Percentiles rank a stretch among this genome's conserved stretches.
Evolutionary conservation across 2,888 invertebrate species (phyloP).

Genomic region (Diabrotica balteata): DNA sequence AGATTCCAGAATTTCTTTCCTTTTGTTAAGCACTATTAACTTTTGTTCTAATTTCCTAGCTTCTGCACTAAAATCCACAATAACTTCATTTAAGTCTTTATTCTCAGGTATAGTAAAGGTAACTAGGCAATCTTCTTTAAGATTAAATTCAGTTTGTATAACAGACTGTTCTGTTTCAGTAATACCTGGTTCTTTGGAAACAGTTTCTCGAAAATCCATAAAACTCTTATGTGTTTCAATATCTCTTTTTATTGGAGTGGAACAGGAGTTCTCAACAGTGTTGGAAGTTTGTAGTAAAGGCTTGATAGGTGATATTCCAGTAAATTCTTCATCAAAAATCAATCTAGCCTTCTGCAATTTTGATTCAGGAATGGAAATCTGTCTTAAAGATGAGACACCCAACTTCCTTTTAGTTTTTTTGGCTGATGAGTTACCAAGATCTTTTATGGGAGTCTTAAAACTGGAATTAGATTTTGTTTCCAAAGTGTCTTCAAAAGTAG

Average conservation of each 20-base stretch:
- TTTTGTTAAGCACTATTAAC: conserved; percentile 41
- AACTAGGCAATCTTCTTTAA: conserved; percentile 15
- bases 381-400: conserved; percentile 49
- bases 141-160: neutral
- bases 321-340: conserved; percentile 43
- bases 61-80: conserved; percentile 41
- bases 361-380: conserved; percentile 48
- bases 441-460: conserved; percentile 19
- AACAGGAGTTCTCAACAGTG: neutral
- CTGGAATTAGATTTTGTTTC: neutral
- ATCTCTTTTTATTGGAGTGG: neutral
- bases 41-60: conserved; percentile 47
- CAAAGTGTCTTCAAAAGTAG: conserved; percentile 25
- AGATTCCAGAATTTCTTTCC: conserved; percentile 32
- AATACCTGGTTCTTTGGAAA: neutral
- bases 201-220: too few species aligned
- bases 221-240: too few species aligned
- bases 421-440: neutral
- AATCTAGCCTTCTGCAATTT: conserved; percentile 48
- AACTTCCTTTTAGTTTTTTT: conserved; percentile 44
- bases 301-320: conserved; percentile 32
- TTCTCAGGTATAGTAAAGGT: conserved; percentile 31
- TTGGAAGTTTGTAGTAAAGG: neutral
- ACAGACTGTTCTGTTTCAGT: neutral
- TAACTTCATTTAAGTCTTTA: conserved; percentile 21